phyloP scores from a whole-genome alignment of 2,113 vertebrate genomes.

The Podarcis muralis region DNA sequence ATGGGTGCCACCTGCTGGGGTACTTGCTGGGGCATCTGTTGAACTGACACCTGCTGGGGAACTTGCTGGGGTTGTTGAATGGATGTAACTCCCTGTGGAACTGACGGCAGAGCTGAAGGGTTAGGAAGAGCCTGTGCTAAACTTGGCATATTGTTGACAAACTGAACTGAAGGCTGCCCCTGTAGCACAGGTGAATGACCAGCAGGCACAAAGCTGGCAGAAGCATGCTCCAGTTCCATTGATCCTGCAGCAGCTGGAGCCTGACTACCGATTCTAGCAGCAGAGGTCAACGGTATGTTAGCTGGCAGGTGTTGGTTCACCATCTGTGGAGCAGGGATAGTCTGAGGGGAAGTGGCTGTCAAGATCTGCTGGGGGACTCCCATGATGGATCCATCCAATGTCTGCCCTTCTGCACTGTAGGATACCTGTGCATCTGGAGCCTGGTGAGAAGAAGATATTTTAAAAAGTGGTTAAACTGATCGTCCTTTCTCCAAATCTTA shows the following conservation, averaged over 20 bases:
- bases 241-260: slow-evolving; percentile 17
- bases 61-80: slow-evolving; percentile 26
- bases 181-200: slow-evolving; percentile 35
- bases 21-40: slow-evolving; percentile 41
- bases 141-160: slow-evolving; percentile 31
- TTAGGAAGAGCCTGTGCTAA: slow-evolving; percentile 18
- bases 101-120: slow-evolving; percentile 40
- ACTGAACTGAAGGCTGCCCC: slow-evolving; percentile 40
- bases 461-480: background rate
- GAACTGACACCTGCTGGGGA: slow-evolving; percentile 11
- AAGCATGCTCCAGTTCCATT: slow-evolving; percentile 25
- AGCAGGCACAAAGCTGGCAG: slow-evolving; percentile 33
- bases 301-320: slow-evolving; percentile 24
- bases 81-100: slow-evolving; percentile 13
- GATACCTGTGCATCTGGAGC: slow-evolving; percentile 68
- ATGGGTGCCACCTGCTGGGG: slow-evolving; percentile 59
- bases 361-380: slow-evolving; percentile 60
- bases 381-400: slow-evolving; percentile 43
- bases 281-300: slow-evolving; percentile 36
- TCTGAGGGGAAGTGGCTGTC: slow-evolving; percentile 47
- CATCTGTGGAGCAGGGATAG: slow-evolving; percentile 36
- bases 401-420: slow-evolving; percentile 73
- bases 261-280: slow-evolving; percentile 36
- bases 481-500: background rate
- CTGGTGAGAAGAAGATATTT: slow-evolving; percentile 43